A percentile compares a stretch with the other conserved stretches of the same genome.
Evolutionary conservation across 2,888 invertebrate species (phyloP).

Genomic region (Strigamia transsilvanica): DNA sequence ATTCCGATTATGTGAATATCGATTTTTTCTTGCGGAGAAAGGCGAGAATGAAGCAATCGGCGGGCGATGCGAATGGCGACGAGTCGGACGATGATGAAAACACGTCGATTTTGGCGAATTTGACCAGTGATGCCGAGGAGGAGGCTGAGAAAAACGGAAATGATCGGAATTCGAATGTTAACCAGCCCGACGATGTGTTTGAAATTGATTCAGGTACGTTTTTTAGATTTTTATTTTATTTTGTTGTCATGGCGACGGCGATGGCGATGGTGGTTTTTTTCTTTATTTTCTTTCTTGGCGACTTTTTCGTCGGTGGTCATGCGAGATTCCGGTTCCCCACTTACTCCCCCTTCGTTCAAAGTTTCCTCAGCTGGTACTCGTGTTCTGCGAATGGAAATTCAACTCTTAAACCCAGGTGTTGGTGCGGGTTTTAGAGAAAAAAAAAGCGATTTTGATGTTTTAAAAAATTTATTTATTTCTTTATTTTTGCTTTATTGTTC

Average conservation of each 20-base stretch:
- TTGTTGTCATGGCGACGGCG: background rate
- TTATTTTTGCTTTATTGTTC: background rate
- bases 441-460: background rate
- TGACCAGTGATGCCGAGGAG: conserved; percentile 53
- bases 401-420: conserved; percentile 9
- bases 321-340: conserved; percentile 14
- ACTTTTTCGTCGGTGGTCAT: conserved; percentile 55
- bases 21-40: conserved; percentile 84
- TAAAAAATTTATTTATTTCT: background rate
- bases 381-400: background rate
- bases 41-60: conserved; percentile 62
- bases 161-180: background rate
- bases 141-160: conserved; percentile 59
- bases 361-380: background rate
- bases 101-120: conserved; percentile 56
- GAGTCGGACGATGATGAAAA: conserved; percentile 63
- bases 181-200: conserved; percentile 59
- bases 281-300: conserved; percentile 51
- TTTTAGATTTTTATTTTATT: background rate
- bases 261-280: too few species aligned
- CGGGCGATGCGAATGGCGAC: conserved; percentile 53
- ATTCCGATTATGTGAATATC: conserved; percentile 90
- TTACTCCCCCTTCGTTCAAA: background rate
- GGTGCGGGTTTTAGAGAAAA: background rate
- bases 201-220: conserved; percentile 60